phyloP scores from a whole-genome alignment of 1,140 invertebrate species.

The Holotrichia oblita region DNA sequence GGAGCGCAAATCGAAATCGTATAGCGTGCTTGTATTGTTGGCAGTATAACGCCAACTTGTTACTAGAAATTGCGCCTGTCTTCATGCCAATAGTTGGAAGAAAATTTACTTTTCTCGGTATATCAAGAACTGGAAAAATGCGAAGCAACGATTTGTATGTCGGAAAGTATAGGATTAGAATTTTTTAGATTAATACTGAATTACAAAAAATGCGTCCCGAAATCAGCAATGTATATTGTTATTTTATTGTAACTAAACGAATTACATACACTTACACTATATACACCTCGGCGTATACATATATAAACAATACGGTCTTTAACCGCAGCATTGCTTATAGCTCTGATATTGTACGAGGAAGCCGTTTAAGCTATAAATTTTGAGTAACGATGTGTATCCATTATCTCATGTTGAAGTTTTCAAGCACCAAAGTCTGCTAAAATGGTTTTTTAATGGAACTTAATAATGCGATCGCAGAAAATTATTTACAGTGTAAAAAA shows the following conservation, averaged over 20 bases:
- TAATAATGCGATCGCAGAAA: neutral
- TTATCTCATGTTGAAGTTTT: slow-evolving; percentile 24
- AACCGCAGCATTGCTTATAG: too few relatives aligned
- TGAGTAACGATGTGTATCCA: neutral
- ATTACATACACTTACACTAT: too few relatives aligned
- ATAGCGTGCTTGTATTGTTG: neutral
- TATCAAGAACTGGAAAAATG: neutral
- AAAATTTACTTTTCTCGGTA: neutral
- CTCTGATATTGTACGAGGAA: too few relatives aligned
- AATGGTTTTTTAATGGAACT: slow-evolving; percentile 23
- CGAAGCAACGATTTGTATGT: too few relatives aligned
- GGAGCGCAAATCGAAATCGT: slow-evolving; percentile 6
- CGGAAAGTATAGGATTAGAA: too few relatives aligned
- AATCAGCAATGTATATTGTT: too few relatives aligned
- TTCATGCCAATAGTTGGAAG: neutral
- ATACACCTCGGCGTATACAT: too few relatives aligned
- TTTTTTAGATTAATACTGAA: too few relatives aligned
- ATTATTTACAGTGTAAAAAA: neutral
- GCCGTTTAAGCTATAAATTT: neutral
- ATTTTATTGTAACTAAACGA: too few relatives aligned
- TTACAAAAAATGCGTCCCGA: too few relatives aligned
- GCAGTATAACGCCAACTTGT: neutral
- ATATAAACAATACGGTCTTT: too few relatives aligned
- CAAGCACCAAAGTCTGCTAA: neutral
- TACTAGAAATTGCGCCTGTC: neutral